A percentile compares a stretch with the other conserved stretches of the same genome.
Conservation (phyloP, 2,888 invertebrate species). For the Sepioteuthis lessoniana region DNA sequence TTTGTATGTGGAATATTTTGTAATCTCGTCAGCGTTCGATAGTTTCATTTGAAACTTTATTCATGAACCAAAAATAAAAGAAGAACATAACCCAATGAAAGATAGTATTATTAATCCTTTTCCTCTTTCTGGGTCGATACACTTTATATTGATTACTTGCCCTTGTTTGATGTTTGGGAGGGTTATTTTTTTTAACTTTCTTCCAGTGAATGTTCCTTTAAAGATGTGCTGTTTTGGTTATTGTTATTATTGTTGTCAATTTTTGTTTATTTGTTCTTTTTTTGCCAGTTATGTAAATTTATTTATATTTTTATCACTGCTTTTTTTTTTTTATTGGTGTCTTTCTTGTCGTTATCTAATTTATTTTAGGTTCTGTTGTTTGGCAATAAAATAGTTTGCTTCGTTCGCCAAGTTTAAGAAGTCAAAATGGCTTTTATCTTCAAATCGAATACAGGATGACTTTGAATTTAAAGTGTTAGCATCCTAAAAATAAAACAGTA, state of each 20-base stretch:
- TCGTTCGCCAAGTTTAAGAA: background rate
- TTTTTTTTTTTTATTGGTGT: background rate
- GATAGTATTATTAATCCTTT: background rate
- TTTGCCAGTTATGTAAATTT: too few relatives aligned
- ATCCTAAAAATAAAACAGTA: background rate
- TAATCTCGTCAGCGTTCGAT: background rate
- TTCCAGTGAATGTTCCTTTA: too few relatives aligned
- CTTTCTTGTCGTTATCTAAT: background rate
- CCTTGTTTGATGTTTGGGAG: background rate
- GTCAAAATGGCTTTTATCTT: background rate
- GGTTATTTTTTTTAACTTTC: too few relatives aligned
- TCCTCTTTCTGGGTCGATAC: background rate
- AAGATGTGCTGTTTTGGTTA: too few relatives aligned
- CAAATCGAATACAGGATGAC: background rate
- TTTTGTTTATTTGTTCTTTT: too few relatives aligned
- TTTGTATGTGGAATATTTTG: background rate
- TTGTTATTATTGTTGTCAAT: too few relatives aligned
- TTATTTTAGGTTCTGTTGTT: constrained; percentile 33
- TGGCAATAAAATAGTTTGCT: background rate
- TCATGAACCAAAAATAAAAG: background rate
- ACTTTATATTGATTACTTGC: constrained; percentile 14
- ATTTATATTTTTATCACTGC: background rate
- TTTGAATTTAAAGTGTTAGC: background rate
- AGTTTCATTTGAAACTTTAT: background rate
- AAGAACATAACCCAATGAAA: background rate